These are phyloP conservation scores for Xiphorhynchus erythropygius DNA, from an alignment of 2,797 vertebrate species.

Conservation along the genomic window DNA sequence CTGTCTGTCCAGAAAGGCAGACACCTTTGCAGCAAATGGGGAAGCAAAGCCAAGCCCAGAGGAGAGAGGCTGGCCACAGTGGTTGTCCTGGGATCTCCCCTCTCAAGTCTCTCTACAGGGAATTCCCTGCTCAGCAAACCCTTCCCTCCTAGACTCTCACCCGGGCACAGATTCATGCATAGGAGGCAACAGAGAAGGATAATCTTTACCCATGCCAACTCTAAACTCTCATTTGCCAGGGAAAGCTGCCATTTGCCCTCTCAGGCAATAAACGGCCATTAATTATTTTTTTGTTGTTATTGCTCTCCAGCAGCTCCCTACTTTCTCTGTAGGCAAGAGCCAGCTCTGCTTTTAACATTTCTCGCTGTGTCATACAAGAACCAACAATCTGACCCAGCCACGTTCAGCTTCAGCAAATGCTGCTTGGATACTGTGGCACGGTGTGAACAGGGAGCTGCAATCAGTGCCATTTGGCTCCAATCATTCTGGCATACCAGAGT, in stretches of 20 bases:
- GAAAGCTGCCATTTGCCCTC: neutral
- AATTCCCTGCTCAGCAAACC: neutral
- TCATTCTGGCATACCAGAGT: neutral
- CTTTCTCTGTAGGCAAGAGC: neutral
- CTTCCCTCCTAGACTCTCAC: neutral
- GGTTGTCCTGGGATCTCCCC: neutral
- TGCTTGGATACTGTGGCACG: neutral
- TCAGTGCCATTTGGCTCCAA: neutral
- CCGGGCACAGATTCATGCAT: fast-evolving
- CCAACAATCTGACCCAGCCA: neutral
- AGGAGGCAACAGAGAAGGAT: neutral
- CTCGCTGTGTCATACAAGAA: neutral
- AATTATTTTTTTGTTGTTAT: neutral
- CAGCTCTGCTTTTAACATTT: neutral
- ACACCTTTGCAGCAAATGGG: neutral
- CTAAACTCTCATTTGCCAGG: neutral
- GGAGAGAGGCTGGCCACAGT: fast-evolving
- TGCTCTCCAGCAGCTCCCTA: neutral
- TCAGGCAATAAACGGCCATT: neutral
- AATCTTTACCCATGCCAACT: neutral
- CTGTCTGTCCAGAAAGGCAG: neutral
- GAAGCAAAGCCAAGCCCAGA: neutral
- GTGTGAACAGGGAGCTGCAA: neutral
- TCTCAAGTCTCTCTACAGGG: neutral
- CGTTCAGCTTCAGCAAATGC: neutral